phyloP scores from a whole-genome alignment of 2,888 invertebrate species.

The Athalia rosae region DNA sequence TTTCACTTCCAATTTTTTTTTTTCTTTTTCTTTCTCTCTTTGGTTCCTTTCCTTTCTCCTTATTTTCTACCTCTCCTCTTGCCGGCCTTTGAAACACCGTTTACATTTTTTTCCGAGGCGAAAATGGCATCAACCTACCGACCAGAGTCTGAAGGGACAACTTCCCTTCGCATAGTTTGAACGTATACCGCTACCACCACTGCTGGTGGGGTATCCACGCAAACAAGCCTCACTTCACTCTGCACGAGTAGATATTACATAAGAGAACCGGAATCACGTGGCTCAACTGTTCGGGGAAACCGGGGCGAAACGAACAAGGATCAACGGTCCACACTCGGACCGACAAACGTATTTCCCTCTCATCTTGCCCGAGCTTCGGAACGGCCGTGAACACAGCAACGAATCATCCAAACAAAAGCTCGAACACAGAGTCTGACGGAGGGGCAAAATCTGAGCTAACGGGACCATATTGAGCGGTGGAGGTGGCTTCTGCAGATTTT shows the following conservation, averaged over 20 bases:
- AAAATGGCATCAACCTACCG: constrained; percentile 31
- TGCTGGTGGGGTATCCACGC: constrained; percentile 7
- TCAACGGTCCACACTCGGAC: not conserved
- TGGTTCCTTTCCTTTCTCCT: not conserved
- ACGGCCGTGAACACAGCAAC: not conserved
- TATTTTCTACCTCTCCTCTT: not conserved
- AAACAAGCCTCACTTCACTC: constrained; percentile 35
- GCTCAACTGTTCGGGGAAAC: constrained; percentile 34
- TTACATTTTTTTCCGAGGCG: constrained; percentile 13
- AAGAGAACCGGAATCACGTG: constrained; percentile 8
- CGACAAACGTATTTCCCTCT: constrained; percentile 30
- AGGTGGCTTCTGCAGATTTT: not conserved
- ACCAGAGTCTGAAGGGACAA: constrained; percentile 7
- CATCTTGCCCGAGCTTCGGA: constrained; percentile 21
- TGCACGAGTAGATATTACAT: constrained; percentile 20
- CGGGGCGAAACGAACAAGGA: constrained; percentile 22
- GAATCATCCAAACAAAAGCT: constrained; percentile 42
- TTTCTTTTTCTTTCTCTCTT: not conserved
- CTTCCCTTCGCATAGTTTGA: constrained; percentile 1
- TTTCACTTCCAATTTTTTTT: not conserved
- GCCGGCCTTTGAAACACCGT: constrained; percentile 9
- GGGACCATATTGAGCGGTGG: constrained; percentile 11
- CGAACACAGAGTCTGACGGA: constrained; percentile 8
- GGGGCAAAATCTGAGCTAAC: constrained; percentile 15
- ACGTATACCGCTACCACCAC: too few relatives aligned